Evolutionary conservation across 1,140 invertebrate species (phyloP).

Genomic region (Drosophila jambulina): DNA sequence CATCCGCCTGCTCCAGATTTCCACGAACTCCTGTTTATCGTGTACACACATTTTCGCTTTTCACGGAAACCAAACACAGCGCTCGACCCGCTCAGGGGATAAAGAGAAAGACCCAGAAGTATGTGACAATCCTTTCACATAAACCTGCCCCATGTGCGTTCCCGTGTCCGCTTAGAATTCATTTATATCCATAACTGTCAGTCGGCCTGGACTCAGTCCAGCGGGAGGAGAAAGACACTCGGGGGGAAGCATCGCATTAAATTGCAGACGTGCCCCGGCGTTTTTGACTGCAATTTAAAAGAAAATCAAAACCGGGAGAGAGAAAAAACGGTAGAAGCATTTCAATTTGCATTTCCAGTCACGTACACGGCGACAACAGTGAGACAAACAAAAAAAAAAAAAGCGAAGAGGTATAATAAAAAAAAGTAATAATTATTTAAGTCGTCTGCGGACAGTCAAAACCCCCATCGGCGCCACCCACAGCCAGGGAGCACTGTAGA

Average conservation of each 20-base stretch:
- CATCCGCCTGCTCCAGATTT: slow-evolving; percentile 12
- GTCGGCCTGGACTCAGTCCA: slow-evolving; percentile 4
- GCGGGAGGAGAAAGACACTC: slow-evolving; percentile 17
- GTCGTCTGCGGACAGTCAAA: slow-evolving; percentile 2
- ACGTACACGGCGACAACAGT: slow-evolving; percentile 46
- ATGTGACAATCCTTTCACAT: slow-evolving; percentile 31
- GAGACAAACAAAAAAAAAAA: slow-evolving; percentile 34
- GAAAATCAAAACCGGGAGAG: slow-evolving; percentile 50
- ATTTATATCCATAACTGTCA: slow-evolving; percentile 30
- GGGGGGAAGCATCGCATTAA: slow-evolving; percentile 38
- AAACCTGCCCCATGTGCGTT: slow-evolving; percentile 7
- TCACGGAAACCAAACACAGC: slow-evolving; percentile 11
- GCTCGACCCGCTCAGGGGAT: neutral
- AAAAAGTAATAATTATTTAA: slow-evolving; percentile 37
- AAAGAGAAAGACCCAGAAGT: slow-evolving; percentile 1
- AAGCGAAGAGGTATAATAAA: slow-evolving; percentile 13
- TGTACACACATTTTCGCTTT: slow-evolving; percentile 29
- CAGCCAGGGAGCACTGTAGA: slow-evolving; percentile 7
- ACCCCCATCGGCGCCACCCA: slow-evolving; percentile 1
- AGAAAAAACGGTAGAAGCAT: slow-evolving; percentile 27
- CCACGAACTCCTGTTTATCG: slow-evolving; percentile 4
- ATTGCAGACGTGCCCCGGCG: slow-evolving; percentile 58
- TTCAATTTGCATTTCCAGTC: slow-evolving; percentile 60
- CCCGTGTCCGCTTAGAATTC: slow-evolving; percentile 17
- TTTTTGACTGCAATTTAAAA: slow-evolving; percentile 60